phyloP scores from a whole-genome alignment of 2,113 vertebrate species.

The Channa argus region DNA sequence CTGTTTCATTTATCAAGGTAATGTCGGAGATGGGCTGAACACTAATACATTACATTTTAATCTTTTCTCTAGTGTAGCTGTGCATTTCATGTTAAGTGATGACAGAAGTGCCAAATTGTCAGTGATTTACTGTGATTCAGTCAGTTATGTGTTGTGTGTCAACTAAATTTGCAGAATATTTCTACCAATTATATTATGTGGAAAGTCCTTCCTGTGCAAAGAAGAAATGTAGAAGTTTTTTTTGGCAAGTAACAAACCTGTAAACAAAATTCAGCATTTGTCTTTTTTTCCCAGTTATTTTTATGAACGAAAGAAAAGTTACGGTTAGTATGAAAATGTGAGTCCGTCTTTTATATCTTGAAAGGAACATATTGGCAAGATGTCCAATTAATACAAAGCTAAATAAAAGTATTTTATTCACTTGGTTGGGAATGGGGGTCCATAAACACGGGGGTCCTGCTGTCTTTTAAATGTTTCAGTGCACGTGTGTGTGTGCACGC shows the following conservation, averaged over 20 bases:
- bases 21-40: conserved; percentile 12
- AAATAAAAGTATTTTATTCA: conserved; percentile 12
- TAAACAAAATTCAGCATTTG: no score
- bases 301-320: not conserved
- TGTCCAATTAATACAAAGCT: not conserved
- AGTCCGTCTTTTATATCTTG: not conserved
- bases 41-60: conserved; percentile 26
- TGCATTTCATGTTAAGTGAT: conserved; percentile 29
- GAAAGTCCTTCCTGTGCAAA: conserved; percentile 12
- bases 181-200: not conserved
- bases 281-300: no score
- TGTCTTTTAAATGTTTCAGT: conserved; percentile 18
- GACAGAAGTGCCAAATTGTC: conserved; percentile 47
- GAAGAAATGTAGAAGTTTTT: not conserved
- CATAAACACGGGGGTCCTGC: not conserved
- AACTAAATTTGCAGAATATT: not conserved
- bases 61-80: not conserved
- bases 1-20: conserved; percentile 4
- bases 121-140: conserved; percentile 35
- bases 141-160: conserved; percentile 42
- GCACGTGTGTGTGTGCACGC: not conserved
- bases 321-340: not conserved
- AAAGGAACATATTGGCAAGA: not conserved
- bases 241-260: no score
- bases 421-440: conserved; percentile 16